These are phyloP conservation scores for Eupithecia centaureata DNA, from an alignment of 2,888 invertebrate genomes.

Conservation along the genomic window DNA sequence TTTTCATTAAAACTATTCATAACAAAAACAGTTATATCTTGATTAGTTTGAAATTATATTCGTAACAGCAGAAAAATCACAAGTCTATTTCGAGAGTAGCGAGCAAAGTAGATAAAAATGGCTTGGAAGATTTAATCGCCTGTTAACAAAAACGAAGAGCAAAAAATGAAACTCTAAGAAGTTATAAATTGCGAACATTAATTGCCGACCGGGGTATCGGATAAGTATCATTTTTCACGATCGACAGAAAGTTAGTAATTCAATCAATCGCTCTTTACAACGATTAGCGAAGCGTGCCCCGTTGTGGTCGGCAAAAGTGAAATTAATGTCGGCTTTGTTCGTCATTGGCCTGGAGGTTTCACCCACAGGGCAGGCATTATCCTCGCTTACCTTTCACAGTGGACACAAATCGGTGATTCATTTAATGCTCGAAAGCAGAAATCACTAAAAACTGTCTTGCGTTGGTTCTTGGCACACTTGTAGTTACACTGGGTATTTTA, in stretches of 20 bases:
- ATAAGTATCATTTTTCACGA: conserved; percentile 53
- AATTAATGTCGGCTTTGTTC: conserved; percentile 60
- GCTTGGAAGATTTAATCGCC: not conserved
- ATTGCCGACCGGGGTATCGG: conserved; percentile 39
- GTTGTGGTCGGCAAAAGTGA: conserved; percentile 70
- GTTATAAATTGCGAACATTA: conserved; percentile 36
- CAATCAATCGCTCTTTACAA: conserved; percentile 64
- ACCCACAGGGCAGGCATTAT: conserved; percentile 48
- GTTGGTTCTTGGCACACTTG: not conserved
- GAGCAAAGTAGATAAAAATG: conserved; percentile 3
- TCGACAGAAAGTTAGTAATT: conserved; percentile 68
- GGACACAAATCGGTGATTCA: conserved; percentile 18
- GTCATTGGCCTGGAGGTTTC: conserved; percentile 53
- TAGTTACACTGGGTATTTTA: not conserved
- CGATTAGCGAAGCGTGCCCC: conserved; percentile 69
- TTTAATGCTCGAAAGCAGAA: conserved; percentile 8
- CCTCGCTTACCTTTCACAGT: conserved; percentile 54
- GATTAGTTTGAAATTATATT: conserved; percentile 29
- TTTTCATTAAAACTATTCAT: conserved; percentile 39
- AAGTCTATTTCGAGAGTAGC: not conserved
- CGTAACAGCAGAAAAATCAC: not conserved
- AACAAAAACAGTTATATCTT: conserved; percentile 16
- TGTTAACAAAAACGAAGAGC: not conserved
- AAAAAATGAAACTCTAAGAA: conserved; percentile 35
- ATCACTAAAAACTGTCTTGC: not conserved